Conservation (phyloP, 2,888 invertebrate genomes). For the Trissoscelio sp. region DNA sequence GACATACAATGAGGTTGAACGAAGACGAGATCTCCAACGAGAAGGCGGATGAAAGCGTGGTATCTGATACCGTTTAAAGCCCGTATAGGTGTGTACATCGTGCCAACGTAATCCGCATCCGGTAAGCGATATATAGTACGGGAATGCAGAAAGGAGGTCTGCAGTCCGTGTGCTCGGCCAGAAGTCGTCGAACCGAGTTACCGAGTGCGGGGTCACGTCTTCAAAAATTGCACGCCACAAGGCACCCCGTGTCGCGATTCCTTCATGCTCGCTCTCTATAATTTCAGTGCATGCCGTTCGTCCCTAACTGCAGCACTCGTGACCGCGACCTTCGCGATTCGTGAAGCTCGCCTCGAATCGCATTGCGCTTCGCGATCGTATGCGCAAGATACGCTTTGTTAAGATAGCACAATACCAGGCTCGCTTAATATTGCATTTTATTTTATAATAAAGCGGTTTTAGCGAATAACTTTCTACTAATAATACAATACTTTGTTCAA, state of each 20-base stretch:
- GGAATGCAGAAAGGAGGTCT: constrained; percentile 47
- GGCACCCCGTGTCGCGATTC: constrained; percentile 74
- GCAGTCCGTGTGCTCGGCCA: constrained; percentile 42
- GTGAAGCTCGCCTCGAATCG: constrained; percentile 61
- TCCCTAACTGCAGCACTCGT: constrained; percentile 61
- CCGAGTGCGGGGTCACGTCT: constrained; percentile 75
- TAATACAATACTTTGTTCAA: constrained; percentile 10
- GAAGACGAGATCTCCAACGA: constrained; percentile 57
- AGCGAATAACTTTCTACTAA: constrained; percentile 50
- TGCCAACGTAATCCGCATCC: constrained; percentile 60
- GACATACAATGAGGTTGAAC: constrained; percentile 60
- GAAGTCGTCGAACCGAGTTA: constrained; percentile 67
- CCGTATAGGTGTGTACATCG: constrained; percentile 52
- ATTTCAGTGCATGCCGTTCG: constrained; percentile 71
- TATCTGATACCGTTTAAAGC: constrained; percentile 63
- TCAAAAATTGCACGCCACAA: constrained; percentile 75
- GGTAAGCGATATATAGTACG: constrained; percentile 59
- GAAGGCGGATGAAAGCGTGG: constrained; percentile 63
- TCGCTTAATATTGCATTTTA: constrained; percentile 51
- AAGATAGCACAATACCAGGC: constrained; percentile 50
- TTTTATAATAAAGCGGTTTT: constrained; percentile 52
- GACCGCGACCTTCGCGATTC: constrained; percentile 70
- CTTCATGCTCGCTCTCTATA: constrained; percentile 73
- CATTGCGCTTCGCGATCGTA: constrained; percentile 54
- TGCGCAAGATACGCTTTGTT: constrained; percentile 58